A percentile compares a stretch with the other conserved stretches of the same genome.
These are phyloP conservation scores for Heliocidaris tuberculata DNA, from an alignment of 35 echinoderm and acorn worm species.

Conservation along the genomic window DNA sequence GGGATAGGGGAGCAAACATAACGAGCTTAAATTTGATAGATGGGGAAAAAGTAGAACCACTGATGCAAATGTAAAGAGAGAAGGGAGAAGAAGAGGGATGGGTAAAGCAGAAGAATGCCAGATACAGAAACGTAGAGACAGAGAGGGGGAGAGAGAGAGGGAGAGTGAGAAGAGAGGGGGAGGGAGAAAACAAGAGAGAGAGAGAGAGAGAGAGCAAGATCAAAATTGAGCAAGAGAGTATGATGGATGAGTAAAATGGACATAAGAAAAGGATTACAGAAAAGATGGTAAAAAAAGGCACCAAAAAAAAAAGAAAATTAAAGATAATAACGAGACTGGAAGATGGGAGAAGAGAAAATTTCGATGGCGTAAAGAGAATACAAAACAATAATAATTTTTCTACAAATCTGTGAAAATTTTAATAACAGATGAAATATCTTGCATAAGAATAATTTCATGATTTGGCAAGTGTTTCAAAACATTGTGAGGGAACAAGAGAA, in stretches of 20 bases:
- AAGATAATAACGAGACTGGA: neutral
- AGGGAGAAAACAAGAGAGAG: neutral
- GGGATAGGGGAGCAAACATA: neutral
- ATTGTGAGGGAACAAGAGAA: too few species aligned
- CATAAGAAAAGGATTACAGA: neutral
- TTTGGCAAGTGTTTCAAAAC: too few species aligned
- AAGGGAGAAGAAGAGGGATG: neutral
- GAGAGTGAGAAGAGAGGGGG: neutral
- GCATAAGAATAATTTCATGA: too few species aligned
- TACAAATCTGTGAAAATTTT: too few species aligned
- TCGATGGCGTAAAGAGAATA: neutral
- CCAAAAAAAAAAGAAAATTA: neutral
- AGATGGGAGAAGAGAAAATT: neutral
- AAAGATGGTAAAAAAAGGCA: neutral
- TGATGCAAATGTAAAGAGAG: neutral
- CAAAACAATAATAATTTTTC: too few species aligned
- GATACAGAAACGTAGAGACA: neutral
- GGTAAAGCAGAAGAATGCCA: neutral
- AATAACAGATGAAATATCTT: too few species aligned
- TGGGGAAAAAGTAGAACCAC: neutral
- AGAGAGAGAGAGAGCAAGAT: neutral
- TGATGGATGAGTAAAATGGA: neutral
- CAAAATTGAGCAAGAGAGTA: neutral
- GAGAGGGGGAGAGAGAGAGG: neutral
- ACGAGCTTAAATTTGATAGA: slow-evolving; percentile 40